Conservation (phyloP, 2,888 invertebrate genomes). For the Melieria omissa region DNA sequence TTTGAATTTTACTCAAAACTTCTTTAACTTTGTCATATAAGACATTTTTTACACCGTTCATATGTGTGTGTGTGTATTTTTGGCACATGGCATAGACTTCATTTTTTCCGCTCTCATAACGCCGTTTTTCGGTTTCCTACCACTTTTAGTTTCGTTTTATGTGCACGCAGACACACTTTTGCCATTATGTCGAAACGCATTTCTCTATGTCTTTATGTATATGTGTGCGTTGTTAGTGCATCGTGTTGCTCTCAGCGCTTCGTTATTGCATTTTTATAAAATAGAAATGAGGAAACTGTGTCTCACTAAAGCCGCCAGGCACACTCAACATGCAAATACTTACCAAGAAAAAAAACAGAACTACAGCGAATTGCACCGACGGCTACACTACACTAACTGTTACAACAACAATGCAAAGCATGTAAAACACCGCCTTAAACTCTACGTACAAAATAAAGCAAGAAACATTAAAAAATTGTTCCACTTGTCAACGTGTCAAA, state of each 20-base stretch:
- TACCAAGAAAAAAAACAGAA: background rate
- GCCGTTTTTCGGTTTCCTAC: too few species aligned
- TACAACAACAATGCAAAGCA: background rate
- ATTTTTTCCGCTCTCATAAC: too few species aligned
- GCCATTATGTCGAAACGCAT: background rate
- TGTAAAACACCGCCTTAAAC: background rate
- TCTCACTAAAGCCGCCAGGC: slow-evolving; percentile 39
- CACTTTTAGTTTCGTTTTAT: too few species aligned
- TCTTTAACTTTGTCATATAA: too few species aligned
- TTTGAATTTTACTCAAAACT: too few species aligned
- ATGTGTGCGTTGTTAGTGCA: background rate
- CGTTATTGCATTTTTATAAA: slow-evolving; percentile 27
- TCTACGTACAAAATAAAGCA: background rate
- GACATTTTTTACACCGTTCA: too few species aligned
- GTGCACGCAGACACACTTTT: background rate
- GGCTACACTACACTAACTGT: too few species aligned
- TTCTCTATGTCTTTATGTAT: too few species aligned
- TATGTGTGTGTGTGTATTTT: too few species aligned
- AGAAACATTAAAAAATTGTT: background rate
- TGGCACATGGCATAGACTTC: too few species aligned
- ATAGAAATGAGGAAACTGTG: slow-evolving; percentile 44
- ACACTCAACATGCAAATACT: slow-evolving; percentile 5
- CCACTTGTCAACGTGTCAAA: background rate
- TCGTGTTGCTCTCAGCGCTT: slow-evolving; percentile 7
- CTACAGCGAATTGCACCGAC: slow-evolving; percentile 3